Evolutionary conservation across 2,113 vertebrate species (phyloP).

Genomic region (Melospiza melodia): DNA sequence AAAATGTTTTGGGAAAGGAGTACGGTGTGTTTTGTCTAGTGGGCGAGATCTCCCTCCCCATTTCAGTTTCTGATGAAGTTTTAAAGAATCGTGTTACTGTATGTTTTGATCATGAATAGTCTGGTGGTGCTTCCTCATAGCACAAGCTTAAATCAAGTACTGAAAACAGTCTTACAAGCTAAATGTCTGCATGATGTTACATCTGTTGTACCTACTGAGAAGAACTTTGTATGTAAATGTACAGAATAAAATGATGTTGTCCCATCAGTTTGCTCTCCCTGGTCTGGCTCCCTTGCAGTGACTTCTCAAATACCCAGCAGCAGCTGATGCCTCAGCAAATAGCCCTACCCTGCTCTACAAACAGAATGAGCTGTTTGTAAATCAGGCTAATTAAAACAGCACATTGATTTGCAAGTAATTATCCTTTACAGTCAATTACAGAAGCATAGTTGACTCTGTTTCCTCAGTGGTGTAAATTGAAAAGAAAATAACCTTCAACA

Average conservation of each 20-base stretch:
- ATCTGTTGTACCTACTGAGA: constrained; percentile 78
- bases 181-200: constrained; percentile 82
- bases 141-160: constrained; percentile 78
- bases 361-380: background rate
- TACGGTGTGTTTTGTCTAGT: constrained; percentile 59
- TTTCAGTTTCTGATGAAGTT: constrained; percentile 59
- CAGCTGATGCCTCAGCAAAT: background rate
- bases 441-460: background rate
- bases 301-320: background rate
- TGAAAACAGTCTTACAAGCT: constrained; percentile 76
- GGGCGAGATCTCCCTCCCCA: constrained; percentile 58
- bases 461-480: background rate
- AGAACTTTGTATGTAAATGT: constrained; percentile 81
- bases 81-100: constrained; percentile 69
- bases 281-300: constrained; percentile 39
- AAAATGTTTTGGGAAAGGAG: constrained; percentile 64
- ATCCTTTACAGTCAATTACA: background rate
- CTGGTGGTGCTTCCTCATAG: constrained; percentile 75
- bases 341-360: background rate
- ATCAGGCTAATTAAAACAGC: background rate
- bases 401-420: constrained; percentile 10
- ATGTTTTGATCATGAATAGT: constrained; percentile 68
- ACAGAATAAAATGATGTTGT: constrained; percentile 81
- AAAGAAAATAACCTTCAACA: background rate
- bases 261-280: constrained; percentile 61